These are phyloP conservation scores for Oeneis ivallda DNA, from an alignment of 2,888 invertebrate genomes.

Conservation along the genomic window DNA sequence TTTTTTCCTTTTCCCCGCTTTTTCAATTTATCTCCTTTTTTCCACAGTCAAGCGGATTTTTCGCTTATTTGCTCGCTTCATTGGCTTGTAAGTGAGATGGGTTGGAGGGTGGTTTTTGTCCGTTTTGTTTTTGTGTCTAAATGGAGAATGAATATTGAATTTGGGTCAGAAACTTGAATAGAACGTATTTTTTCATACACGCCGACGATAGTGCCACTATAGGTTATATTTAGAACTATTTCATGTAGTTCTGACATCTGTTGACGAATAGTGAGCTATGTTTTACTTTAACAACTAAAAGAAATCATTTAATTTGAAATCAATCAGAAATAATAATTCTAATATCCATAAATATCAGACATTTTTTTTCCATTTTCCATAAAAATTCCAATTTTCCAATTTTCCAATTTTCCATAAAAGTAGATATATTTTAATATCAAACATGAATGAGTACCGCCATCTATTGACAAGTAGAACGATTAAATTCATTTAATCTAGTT, in stretches of 20 bases:
- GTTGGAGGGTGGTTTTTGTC: constrained; percentile 53
- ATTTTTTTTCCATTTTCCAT: too few species aligned
- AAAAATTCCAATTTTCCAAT: too few species aligned
- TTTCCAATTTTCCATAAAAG: too few species aligned
- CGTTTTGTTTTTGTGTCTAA: constrained; percentile 55
- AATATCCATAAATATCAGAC: background rate
- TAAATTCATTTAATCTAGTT: background rate
- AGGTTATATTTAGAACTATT: constrained; percentile 48
- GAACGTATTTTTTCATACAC: background rate
- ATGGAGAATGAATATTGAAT: constrained; percentile 43
- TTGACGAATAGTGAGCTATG: constrained; percentile 44
- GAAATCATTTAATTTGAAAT: background rate
- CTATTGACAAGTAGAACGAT: constrained; percentile 38
- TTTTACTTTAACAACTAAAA: background rate
- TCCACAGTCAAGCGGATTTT: constrained; percentile 75
- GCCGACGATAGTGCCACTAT: constrained; percentile 35
- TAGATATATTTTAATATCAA: too few species aligned
- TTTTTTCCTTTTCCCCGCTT: constrained; percentile 54
- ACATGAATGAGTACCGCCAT: constrained; percentile 30
- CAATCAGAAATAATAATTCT: background rate
- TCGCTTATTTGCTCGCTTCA: constrained; percentile 80
- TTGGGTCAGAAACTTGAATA: constrained; percentile 40
- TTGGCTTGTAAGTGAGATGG: constrained; percentile 80
- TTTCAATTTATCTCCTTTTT: constrained; percentile 75
- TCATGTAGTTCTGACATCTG: constrained; percentile 49